Percentiles rank a stretch among this genome's conserved stretches.
phyloP scores from a whole-genome alignment of 2,113 vertebrate species.

The Esox niger region DNA sequence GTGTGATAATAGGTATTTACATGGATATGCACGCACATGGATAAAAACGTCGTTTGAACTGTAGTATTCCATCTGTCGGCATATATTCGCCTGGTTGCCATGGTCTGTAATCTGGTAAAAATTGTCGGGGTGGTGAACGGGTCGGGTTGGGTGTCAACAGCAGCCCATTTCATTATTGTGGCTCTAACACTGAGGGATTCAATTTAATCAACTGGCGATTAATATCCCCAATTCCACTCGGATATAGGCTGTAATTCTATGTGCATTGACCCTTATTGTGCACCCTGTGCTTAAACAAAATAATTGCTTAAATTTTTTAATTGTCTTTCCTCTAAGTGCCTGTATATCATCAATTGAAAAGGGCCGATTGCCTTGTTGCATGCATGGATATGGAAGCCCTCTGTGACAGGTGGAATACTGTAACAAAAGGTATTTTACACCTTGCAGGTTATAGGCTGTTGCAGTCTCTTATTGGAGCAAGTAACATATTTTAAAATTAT shows the following conservation, averaged over 20 bases:
- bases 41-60: constrained; percentile 34
- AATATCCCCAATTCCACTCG: constrained; percentile 60
- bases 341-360: neutral
- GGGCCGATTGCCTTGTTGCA: neutral
- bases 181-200: constrained; percentile 60
- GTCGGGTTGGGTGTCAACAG: constrained; percentile 56
- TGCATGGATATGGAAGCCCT: too few relatives aligned
- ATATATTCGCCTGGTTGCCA: constrained; percentile 61
- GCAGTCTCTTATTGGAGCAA: too few relatives aligned
- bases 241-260: constrained; percentile 56
- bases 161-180: constrained; percentile 67
- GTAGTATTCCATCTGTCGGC: constrained; percentile 59
- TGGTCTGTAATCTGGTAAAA: too few relatives aligned
- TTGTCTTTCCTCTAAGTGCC: constrained; percentile 68
- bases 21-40: constrained; percentile 49
- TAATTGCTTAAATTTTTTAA: constrained; percentile 61
- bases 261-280: constrained; percentile 55
- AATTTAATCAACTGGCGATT: constrained; percentile 70
- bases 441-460: too few relatives aligned
- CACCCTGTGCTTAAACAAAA: constrained; percentile 54
- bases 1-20: constrained; percentile 64
- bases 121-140: constrained; percentile 3
- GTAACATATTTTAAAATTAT: too few relatives aligned
- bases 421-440: too few relatives aligned
- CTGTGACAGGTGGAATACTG: too few relatives aligned